phyloP scores from a whole-genome alignment of 2,113 vertebrate genomes.

The Rhinopomastus cyanomelas region DNA sequence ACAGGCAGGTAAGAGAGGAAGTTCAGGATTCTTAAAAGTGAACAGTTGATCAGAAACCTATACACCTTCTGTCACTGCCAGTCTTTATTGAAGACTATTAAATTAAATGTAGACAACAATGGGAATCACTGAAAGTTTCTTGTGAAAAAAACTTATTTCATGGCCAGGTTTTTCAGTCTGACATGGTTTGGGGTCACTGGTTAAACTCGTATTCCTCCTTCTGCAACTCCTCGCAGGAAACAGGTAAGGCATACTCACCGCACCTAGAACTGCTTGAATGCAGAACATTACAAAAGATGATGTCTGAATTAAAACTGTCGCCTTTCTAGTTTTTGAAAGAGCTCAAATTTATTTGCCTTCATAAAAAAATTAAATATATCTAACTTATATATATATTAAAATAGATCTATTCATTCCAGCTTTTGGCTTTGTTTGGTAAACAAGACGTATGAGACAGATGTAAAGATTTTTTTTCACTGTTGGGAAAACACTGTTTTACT shows the following conservation, averaged over 20 bases:
- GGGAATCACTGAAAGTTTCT: neutral
- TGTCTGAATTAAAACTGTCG: neutral
- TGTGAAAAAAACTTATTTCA: neutral
- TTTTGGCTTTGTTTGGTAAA: neutral
- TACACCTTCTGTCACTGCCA: neutral
- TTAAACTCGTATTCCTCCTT: neutral
- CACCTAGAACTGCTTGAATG: neutral
- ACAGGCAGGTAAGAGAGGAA: neutral
- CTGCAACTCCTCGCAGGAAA: neutral
- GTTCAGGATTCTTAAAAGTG: neutral
- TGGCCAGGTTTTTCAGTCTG: neutral
- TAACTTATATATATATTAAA: too few relatives aligned
- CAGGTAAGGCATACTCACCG: neutral
- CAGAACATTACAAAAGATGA: neutral
- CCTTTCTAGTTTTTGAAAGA: neutral
- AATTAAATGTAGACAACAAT: neutral
- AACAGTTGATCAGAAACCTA: neutral
- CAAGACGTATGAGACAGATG: neutral
- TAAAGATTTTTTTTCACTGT: neutral
- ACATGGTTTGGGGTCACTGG: neutral
- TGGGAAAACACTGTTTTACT: neutral
- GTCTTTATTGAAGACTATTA: neutral
- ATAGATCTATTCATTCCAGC: neutral
- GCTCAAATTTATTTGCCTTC: neutral
- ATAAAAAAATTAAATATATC: neutral